Percentiles rank a stretch among this genome's conserved stretches.
These are phyloP conservation scores for Polyommatus icarus DNA, from an alignment of 2,888 invertebrate species.

Conservation along the genomic window DNA sequence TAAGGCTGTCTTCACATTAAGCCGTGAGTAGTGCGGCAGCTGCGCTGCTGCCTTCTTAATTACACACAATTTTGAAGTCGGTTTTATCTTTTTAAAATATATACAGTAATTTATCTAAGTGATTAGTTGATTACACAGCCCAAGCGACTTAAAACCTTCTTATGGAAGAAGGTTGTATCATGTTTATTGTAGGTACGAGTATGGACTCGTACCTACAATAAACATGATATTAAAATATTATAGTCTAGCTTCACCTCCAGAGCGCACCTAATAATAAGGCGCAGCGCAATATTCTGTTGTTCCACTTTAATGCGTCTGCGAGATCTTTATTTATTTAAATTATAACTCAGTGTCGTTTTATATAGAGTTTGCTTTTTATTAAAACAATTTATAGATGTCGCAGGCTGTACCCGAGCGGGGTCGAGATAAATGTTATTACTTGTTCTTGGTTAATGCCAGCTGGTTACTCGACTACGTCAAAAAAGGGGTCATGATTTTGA, in stretches of 20 bases:
- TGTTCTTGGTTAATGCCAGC: neutral
- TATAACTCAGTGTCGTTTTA: slow-evolving; percentile 26
- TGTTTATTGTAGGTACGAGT: no score
- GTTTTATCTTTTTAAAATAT: no score
- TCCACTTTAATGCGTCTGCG: slow-evolving; percentile 20
- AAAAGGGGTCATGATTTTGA: no score
- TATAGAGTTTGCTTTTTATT: slow-evolving; percentile 31
- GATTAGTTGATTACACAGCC: no score
- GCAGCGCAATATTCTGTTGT: slow-evolving; percentile 22
- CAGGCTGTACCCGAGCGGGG: neutral
- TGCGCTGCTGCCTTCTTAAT: no score
- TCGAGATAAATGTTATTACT: slow-evolving; percentile 5
- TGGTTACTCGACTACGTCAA: neutral
- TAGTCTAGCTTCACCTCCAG: neutral
- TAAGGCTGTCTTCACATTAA: no score
- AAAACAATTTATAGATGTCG: slow-evolving; percentile 21
- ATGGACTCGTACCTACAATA: no score
- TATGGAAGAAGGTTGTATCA: no score
- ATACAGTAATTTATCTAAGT: no score
- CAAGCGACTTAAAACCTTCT: no score
- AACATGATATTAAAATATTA: neutral
- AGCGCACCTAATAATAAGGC: neutral
- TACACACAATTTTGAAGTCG: no score
- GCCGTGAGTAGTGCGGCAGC: no score
- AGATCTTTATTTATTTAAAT: slow-evolving; percentile 29